A percentile compares a stretch with the other conserved stretches of the same genome.
phyloP scores from a whole-genome alignment of 2,888 invertebrate species.

The Chymomyza amoena region DNA sequence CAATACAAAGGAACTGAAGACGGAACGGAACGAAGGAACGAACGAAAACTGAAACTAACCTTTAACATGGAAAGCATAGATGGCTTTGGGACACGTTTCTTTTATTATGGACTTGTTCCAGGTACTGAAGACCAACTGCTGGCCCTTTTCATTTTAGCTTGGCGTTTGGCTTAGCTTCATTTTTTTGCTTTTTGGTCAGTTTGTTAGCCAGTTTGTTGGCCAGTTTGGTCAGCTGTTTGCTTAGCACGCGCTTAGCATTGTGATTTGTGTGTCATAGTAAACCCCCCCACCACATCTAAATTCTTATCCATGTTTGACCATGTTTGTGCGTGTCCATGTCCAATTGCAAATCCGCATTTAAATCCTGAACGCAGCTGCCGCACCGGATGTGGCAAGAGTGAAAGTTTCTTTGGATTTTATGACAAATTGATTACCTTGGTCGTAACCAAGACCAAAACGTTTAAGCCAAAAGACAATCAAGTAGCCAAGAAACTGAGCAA shows the following conservation, averaged over 20 bases:
- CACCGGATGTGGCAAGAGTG: neutral
- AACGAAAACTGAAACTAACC: too few relatives aligned
- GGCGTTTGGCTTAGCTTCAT: neutral
- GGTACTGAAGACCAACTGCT: neutral
- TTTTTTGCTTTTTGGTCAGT: neutral
- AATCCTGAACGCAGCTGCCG: neutral
- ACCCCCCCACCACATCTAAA: neutral
- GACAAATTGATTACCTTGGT: constrained; percentile 6
- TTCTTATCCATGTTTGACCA: neutral
- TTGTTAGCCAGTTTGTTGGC: too few relatives aligned
- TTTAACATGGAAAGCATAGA: too few relatives aligned
- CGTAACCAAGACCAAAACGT: neutral
- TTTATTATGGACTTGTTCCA: neutral
- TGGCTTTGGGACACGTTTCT: too few relatives aligned
- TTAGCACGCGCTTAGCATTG: constrained; percentile 1
- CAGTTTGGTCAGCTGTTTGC: neutral
- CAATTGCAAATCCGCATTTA: neutral
- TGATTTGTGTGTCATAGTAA: neutral
- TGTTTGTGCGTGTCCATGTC: neutral
- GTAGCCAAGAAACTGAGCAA: neutral
- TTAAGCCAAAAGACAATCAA: neutral
- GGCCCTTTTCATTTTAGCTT: neutral
- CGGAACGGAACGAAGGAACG: too few relatives aligned
- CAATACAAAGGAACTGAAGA: too few relatives aligned
- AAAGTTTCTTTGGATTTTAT: neutral